phyloP scores from a whole-genome alignment of 92 coral and sea anemone genomes.

The Phenganax marumi region DNA sequence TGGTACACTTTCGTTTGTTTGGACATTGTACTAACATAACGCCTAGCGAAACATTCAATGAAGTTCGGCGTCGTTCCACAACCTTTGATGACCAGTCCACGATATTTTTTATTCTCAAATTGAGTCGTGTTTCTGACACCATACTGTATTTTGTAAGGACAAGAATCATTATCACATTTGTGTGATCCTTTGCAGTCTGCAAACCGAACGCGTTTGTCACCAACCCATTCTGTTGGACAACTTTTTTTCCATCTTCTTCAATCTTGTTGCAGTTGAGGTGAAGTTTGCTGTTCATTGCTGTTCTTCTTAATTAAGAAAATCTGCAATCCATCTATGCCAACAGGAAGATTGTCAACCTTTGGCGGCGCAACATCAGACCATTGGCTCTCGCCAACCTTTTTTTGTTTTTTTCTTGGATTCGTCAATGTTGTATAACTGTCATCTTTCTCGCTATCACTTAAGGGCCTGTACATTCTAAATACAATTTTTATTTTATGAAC shows the following conservation, averaged over 20 bases:
- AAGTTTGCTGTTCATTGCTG: neutral
- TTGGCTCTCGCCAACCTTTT: conserved; percentile 24
- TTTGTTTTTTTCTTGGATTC: conserved; percentile 5
- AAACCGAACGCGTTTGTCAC: conserved; percentile 19
- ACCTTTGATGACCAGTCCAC: conserved; percentile 36
- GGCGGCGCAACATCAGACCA: conserved; percentile 39
- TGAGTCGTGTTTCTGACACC: conserved; percentile 37
- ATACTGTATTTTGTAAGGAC: conserved; percentile 31
- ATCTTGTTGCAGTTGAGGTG: conserved; percentile 9
- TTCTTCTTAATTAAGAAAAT: conserved; percentile 7
- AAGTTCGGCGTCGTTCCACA: neutral
- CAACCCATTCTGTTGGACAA: conserved; percentile 24
- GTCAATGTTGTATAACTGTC: neutral
- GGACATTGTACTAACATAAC: neutral
- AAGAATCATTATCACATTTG: conserved; percentile 25
- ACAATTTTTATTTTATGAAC: too few relatives aligned
- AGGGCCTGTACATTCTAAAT: neutral
- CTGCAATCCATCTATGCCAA: conserved; percentile 51
- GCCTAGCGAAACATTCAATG: conserved; percentile 20
- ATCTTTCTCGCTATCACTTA: conserved; percentile 9
- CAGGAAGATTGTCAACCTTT: conserved; percentile 36
- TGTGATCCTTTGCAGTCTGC: conserved; percentile 44
- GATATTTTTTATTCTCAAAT: conserved; percentile 29
- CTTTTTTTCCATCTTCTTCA: conserved; percentile 31
- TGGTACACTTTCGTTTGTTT: conserved; percentile 29